phyloP scores from a whole-genome alignment of 1,140 invertebrate species.

The Eurosta solidaginis region DNA sequence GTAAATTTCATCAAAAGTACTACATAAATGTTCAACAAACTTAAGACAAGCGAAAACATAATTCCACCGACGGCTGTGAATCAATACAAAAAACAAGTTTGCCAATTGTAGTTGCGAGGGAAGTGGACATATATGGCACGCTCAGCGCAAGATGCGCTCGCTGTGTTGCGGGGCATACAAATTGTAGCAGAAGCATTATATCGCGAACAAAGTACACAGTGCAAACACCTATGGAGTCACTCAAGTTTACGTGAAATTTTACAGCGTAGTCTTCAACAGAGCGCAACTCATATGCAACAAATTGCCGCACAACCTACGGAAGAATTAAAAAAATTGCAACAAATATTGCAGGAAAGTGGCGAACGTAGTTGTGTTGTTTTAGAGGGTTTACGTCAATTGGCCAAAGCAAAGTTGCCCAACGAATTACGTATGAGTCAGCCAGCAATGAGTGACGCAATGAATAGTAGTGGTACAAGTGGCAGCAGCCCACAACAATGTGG shows the following conservation, averaged over 20 bases:
- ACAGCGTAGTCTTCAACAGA: constrained; percentile 56
- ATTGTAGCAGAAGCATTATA: constrained; percentile 65
- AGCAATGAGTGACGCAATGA: not conserved
- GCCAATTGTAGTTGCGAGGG: not conserved
- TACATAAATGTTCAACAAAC: not conserved
- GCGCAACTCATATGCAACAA: constrained; percentile 48
- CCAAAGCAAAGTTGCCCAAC: constrained; percentile 38
- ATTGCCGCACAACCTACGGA: constrained; percentile 41
- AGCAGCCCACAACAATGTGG: not conserved
- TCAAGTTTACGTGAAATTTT: constrained; percentile 65
- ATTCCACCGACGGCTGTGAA: not conserved
- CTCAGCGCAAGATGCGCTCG: constrained; percentile 63
- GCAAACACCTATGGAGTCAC: constrained; percentile 67
- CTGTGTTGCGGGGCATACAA: constrained; percentile 67
- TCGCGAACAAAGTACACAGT: constrained; percentile 64
- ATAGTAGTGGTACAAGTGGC: not conserved
- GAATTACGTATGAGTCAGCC: constrained; percentile 38
- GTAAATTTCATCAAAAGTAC: not conserved
- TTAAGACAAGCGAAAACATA: not conserved
- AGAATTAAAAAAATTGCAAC: constrained; percentile 43
- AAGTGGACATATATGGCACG: constrained; percentile 43
- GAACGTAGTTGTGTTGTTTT: constrained; percentile 50
- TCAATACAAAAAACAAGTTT: not conserved
- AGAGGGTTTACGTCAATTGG: constrained; percentile 45
- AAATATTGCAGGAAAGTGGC: constrained; percentile 44